phyloP scores from a whole-genome alignment of 2,113 vertebrate genomes.

The Lophochroa leadbeateri region DNA sequence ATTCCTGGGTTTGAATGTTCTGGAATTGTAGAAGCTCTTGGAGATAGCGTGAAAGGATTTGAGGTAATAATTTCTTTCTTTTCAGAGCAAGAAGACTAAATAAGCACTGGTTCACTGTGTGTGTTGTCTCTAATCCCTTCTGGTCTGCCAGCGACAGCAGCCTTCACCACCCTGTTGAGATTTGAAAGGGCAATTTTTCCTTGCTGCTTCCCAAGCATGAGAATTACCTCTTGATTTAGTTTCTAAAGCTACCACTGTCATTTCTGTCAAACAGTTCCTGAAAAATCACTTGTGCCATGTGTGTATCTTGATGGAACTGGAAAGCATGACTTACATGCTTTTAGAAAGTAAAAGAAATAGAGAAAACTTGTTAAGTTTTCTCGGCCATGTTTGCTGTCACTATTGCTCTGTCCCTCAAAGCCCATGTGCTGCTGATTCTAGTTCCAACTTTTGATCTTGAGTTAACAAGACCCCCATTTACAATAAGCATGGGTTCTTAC shows the following conservation, averaged over 20 bases:
- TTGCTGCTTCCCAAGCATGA: not conserved
- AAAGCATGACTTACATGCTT: not conserved
- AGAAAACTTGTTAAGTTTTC: not conserved
- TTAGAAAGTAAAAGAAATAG: not conserved
- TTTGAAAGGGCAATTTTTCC: not conserved
- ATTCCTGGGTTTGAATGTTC: slow-evolving; percentile 97
- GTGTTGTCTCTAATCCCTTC: not conserved
- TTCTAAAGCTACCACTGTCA: not conserved
- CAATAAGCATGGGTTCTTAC: not conserved
- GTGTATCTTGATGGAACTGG: not conserved
- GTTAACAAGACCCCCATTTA: not conserved
- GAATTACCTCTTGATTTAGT: not conserved
- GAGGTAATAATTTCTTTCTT: slow-evolving; percentile 79
- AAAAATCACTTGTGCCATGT: not conserved
- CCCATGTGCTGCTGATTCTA: not conserved
- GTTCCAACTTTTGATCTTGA: not conserved
- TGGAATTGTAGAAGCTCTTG: slow-evolving; percentile 93
- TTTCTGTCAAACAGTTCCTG: not conserved
- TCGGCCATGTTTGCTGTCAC: not conserved
- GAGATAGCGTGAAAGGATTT: slow-evolving; percentile 89
- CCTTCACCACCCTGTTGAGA: not conserved
- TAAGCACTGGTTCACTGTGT: not conserved
- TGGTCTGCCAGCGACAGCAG: not conserved
- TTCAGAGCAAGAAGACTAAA: not conserved
- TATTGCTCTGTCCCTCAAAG: not conserved